phyloP scores from a whole-genome alignment of 1,140 invertebrate genomes.

The Acromyrmex heyeri region DNA sequence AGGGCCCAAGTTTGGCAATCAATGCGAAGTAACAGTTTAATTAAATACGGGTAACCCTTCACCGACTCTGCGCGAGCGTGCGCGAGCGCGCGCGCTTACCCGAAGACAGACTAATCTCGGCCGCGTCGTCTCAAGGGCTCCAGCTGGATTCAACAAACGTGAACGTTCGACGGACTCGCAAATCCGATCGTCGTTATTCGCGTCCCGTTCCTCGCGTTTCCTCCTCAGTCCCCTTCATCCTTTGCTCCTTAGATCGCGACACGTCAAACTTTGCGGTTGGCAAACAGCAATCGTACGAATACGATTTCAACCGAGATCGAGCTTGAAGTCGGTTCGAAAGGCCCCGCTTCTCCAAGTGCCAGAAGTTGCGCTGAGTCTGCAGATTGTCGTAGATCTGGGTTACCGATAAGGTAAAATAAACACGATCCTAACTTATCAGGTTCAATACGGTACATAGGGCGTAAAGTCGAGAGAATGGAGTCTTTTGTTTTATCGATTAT shows the following conservation, averaged over 20 bases:
- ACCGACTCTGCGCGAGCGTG: constrained; percentile 58
- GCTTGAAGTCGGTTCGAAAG: constrained; percentile 4
- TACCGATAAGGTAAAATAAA: constrained; percentile 44
- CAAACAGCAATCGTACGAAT: constrained; percentile 63
- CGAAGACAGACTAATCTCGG: constrained; percentile 74
- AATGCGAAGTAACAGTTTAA: constrained; percentile 80
- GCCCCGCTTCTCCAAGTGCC: neutral
- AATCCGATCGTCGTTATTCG: constrained; percentile 68
- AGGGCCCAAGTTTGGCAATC: constrained; percentile 78
- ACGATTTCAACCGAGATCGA: constrained; percentile 47
- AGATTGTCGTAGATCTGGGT: constrained; percentile 48
- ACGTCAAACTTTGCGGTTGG: constrained; percentile 55
- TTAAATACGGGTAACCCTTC: constrained; percentile 79
- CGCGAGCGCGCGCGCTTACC: constrained; percentile 46
- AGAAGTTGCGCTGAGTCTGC: constrained; percentile 41
- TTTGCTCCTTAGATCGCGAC: constrained; percentile 48
- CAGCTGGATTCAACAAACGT: constrained; percentile 54
- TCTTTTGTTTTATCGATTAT: constrained; percentile 35
- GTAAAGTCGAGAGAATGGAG: neutral
- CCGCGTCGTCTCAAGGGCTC: constrained; percentile 66
- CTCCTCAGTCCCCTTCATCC: neutral
- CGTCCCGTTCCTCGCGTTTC: constrained; percentile 70
- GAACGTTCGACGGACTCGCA: constrained; percentile 70
- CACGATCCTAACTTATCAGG: constrained; percentile 37
- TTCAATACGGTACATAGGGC: constrained; percentile 2